Base-by-base conservation (phyloP, 2,113 vertebrate genomes). In the Clarias batrachus region DNA sequence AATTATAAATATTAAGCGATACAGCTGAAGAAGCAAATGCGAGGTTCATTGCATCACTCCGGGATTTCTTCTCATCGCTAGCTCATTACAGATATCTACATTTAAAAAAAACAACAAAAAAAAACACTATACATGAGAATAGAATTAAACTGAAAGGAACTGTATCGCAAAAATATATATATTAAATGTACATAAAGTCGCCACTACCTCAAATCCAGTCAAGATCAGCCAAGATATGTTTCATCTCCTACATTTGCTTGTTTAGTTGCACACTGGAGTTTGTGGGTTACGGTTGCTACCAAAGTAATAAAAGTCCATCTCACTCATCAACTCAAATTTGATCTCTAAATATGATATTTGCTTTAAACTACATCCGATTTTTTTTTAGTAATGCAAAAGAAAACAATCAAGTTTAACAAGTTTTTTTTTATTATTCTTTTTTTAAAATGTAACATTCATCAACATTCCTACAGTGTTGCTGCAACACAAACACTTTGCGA, bases 61-160 rank as follows among this genome's bases (percentile, higher is more conserved):
- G 91, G 91, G 57, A 25, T 93, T 92, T 76, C 89, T 90, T 89
- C 81, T 91, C 94, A 88, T 85, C 91, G 92, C 93, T 93, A 94
- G 91, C 79, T 92, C 87, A 90, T 93, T 94, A 93, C 93, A 94
- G 92, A 92, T 94, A 93, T 94, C 94, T 94, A 95, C 91, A 94
- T 92, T 92, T 91, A 93, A 93, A 63, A 87, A 68, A 91, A 88
- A 93, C 94, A 92, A 83, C 3, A 63, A 87, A 68, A 91, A 88
- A 93, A 94, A 92, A 83, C 3, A 23, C 94, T 95, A 95, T 95
- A 96, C 95, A 95, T 92, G 94, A 94, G 93, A 95, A 94, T 94
- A 94, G 93, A 95, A 95, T 94, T 95, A 94, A 94, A 94, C 95
- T 95, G 94, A 94, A 63, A 60, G 30, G 17, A 80, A 60, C 27